phyloP scores from a whole-genome alignment of 1,140 invertebrate species.

The Drosophila mayri region DNA sequence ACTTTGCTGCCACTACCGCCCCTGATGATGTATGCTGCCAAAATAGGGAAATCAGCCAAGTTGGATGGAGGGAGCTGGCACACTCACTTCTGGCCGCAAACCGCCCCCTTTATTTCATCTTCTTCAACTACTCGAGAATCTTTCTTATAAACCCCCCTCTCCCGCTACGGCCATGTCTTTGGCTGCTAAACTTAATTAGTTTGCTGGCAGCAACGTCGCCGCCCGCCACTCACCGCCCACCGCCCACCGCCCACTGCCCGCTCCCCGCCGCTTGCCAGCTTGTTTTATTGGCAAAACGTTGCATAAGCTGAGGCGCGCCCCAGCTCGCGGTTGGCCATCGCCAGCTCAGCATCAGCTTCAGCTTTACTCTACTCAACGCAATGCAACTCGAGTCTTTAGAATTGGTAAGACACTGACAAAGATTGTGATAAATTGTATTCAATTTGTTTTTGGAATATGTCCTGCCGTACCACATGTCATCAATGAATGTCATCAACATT shows the following conservation, averaged over 20 bases:
- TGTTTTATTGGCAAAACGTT: slow-evolving; percentile 55
- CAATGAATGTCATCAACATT: no score
- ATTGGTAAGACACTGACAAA: neutral
- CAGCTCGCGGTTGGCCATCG: slow-evolving; percentile 37
- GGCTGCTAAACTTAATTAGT: slow-evolving; percentile 72
- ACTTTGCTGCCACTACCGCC: slow-evolving; percentile 26
- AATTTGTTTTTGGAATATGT: no score
- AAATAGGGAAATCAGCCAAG: slow-evolving; percentile 40
- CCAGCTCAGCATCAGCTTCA: slow-evolving; percentile 14
- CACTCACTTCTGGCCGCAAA: neutral
- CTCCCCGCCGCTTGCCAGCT: neutral
- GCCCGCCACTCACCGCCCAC: neutral
- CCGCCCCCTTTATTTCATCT: neutral
- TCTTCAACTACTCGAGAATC: neutral
- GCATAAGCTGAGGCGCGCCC: slow-evolving; percentile 46
- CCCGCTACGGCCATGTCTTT: slow-evolving; percentile 41
- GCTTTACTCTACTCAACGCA: neutral
- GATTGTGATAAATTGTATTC: fast-evolving
- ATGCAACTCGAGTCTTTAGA: slow-evolving; percentile 12
- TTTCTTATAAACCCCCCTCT: slow-evolving; percentile 6
- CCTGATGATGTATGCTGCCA: slow-evolving; percentile 46
- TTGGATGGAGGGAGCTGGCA: neutral
- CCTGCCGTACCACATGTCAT: no score
- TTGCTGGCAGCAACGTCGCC: slow-evolving; percentile 49
- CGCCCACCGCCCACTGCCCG: neutral